A percentile compares a stretch with the other conserved stretches of the same genome.
Evolutionary conservation across 2,113 vertebrate species (phyloP).

Genomic region (Corythoichthys intestinalis): DNA sequence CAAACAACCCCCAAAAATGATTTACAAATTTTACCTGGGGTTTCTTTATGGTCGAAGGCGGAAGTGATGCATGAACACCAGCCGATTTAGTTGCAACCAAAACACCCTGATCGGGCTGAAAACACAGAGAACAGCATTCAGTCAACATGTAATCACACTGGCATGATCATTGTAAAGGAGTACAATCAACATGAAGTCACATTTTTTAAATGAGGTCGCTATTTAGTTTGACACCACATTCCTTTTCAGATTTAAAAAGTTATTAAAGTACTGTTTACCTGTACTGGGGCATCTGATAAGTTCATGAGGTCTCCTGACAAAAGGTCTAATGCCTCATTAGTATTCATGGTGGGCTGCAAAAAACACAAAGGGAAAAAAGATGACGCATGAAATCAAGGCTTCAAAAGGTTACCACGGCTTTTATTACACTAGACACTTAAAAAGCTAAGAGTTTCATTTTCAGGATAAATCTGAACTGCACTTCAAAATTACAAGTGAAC

Average conservation of each 20-base stretch:
- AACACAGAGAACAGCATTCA: background rate
- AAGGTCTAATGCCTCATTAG: slow-evolving; percentile 63
- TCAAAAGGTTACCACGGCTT: background rate
- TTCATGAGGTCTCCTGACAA: slow-evolving; percentile 58
- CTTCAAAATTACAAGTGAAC: no score
- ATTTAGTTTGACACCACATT: background rate
- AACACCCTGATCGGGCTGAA: slow-evolving; percentile 40
- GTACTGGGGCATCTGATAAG: slow-evolving; percentile 31
- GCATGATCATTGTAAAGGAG: background rate
- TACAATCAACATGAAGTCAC: background rate
- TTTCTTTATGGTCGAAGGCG: slow-evolving; percentile 12
- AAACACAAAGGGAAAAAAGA: background rate
- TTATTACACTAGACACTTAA: no score
- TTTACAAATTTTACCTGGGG: slow-evolving; percentile 32
- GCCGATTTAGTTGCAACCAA: slow-evolving; percentile 31
- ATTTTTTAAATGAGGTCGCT: background rate
- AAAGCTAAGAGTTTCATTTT: no score
- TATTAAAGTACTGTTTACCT: slow-evolving; percentile 24
- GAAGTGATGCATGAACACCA: slow-evolving; percentile 26
- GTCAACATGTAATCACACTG: background rate
- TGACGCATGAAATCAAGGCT: background rate
- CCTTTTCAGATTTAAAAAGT: background rate
- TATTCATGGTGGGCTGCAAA: slow-evolving; percentile 57
- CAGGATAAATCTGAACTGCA: no score
- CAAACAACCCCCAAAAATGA: slow-evolving; percentile 12